Evolutionary conservation across 2,113 vertebrate species (phyloP).

Genomic region (Mellivora capensis): DNA sequence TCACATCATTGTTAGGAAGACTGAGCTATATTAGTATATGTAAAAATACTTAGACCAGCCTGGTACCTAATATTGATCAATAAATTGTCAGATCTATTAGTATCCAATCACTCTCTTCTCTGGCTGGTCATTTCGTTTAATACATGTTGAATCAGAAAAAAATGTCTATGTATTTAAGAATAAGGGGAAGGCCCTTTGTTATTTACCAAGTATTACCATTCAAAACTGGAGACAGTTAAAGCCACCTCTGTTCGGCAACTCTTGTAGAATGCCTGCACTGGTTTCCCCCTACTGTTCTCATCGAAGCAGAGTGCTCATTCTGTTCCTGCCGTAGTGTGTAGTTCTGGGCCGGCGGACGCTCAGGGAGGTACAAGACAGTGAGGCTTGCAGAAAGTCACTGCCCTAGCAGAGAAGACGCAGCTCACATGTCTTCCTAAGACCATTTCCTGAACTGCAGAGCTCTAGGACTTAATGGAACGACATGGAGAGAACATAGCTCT

Average conservation of each 20-base stretch:
- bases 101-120: not conserved
- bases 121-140: not conserved
- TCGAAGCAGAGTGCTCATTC: not conserved
- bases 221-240: not conserved
- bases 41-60: not conserved
- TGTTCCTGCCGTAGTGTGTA: fast-evolving
- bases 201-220: not conserved
- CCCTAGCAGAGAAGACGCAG: not conserved
- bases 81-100: not conserved
- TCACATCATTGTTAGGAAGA: not conserved
- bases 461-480: too few species aligned
- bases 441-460: not conserved
- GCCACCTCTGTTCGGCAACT: not conserved
- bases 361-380: not conserved
- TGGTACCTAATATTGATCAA: not conserved
- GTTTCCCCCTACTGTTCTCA: not conserved
- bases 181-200: not conserved
- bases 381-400: not conserved
- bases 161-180: not conserved
- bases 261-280: not conserved
- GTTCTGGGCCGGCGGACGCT: fast-evolving
- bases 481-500: too few species aligned
- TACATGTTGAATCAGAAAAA: not conserved
- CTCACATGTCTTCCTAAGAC: not conserved
- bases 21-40: not conserved